These are phyloP conservation scores for Branchinecta lindahli DNA, from an alignment of 1,140 invertebrate genomes.

Conservation along the genomic window DNA sequence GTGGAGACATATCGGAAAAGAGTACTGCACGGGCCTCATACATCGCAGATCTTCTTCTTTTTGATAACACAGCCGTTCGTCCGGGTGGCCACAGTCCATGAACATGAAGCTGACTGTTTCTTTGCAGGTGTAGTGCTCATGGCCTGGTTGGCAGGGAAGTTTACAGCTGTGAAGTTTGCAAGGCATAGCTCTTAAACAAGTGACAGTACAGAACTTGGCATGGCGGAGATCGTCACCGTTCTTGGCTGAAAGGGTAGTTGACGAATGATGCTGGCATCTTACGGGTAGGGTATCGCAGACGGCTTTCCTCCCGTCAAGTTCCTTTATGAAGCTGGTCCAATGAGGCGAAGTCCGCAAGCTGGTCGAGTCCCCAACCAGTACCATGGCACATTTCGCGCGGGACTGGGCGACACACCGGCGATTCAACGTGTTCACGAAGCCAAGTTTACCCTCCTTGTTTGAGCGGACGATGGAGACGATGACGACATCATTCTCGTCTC, in stretches of 20 bases:
- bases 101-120: not conserved
- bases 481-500: constrained; percentile 26
- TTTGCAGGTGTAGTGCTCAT: constrained; percentile 12
- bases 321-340: not conserved
- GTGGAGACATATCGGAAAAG: not conserved
- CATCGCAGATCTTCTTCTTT: not conserved
- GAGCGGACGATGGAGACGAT: constrained; percentile 25
- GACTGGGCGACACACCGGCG: constrained; percentile 24
- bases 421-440: constrained; percentile 24
- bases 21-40: not conserved
- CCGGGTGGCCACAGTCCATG: not conserved
- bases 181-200: constrained; percentile 24
- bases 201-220: constrained; percentile 28
- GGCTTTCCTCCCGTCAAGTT: not conserved
- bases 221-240: constrained; percentile 28
- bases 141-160: constrained; percentile 11
- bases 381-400: constrained; percentile 21
- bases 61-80: constrained; percentile 1
- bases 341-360: not conserved
- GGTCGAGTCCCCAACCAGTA: constrained; percentile 22
- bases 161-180: constrained; percentile 3
- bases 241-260: constrained; percentile 21
- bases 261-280: constrained; percentile 34
- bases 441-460: constrained; percentile 21
- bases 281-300: constrained; percentile 26